These are phyloP conservation scores for Connochaetes taurinus DNA, from an alignment of 2,113 vertebrate genomes.

Conservation along the genomic window DNA sequence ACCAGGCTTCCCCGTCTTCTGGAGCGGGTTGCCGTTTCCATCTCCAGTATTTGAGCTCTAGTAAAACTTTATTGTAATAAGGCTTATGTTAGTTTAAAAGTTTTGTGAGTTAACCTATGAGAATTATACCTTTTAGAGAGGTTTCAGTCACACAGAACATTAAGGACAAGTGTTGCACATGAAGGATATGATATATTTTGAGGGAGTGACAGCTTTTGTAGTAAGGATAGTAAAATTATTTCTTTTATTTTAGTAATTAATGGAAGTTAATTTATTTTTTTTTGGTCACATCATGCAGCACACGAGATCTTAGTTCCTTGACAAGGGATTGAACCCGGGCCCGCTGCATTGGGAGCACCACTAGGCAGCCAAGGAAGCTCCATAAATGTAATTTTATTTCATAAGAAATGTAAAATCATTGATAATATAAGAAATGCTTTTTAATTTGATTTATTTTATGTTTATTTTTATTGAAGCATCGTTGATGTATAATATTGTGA, in stretches of 20 bases:
- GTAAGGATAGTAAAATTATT: slow-evolving; percentile 16
- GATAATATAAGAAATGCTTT: background rate
- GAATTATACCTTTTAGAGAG: background rate
- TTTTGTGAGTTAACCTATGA: background rate
- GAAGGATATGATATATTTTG: slow-evolving; percentile 5
- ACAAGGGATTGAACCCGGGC: background rate
- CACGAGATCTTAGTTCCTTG: background rate
- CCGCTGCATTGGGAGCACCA: background rate
- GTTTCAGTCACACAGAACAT: background rate
- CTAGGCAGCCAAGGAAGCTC: background rate
- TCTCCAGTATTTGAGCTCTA: background rate
- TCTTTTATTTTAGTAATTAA: background rate
- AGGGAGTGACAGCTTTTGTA: background rate
- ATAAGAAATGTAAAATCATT: background rate
- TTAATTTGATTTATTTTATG: background rate
- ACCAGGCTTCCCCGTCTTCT: background rate
- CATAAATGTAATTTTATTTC: background rate
- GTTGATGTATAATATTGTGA: background rate
- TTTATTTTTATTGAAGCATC: background rate
- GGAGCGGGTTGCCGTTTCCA: background rate
- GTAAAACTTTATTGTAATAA: background rate
- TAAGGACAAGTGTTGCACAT: background rate
- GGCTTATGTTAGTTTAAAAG: background rate
- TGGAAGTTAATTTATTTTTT: background rate
- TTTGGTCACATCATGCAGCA: background rate